These are phyloP conservation scores for Colius striatus DNA, from an alignment of 2,113 vertebrate species.

Conservation along the genomic window DNA sequence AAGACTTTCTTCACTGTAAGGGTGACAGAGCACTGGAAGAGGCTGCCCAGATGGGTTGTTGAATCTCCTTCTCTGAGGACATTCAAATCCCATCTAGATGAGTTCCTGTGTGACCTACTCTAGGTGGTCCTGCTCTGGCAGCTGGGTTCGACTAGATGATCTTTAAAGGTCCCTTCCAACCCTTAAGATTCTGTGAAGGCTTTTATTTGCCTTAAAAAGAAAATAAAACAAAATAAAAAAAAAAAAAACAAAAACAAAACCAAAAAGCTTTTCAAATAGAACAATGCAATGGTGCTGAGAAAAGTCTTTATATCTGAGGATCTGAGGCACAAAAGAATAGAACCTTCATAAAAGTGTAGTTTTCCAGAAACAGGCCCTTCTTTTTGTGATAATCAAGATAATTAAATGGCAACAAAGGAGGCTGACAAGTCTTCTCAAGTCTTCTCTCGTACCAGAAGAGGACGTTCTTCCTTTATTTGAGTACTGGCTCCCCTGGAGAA, in stretches of 20 bases:
- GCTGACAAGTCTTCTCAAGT: not conserved
- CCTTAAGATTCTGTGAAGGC: too few relatives aligned
- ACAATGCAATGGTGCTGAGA: not conserved
- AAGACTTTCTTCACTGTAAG: too few relatives aligned
- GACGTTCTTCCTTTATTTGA: conserved; percentile 21
- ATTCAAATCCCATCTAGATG: too few relatives aligned
- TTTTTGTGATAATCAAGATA: not conserved
- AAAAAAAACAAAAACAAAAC: too few relatives aligned
- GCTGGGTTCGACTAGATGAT: too few relatives aligned
- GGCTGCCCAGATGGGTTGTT: too few relatives aligned
- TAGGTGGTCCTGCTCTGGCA: too few relatives aligned
- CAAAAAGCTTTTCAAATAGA: not conserved
- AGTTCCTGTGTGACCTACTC: too few relatives aligned
- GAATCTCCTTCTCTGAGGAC: too few relatives aligned
- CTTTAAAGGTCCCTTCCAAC: too few relatives aligned
- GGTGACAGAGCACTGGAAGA: too few relatives aligned
- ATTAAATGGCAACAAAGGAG: not conserved
- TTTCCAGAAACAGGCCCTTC: not conserved
- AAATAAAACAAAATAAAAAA: too few relatives aligned
- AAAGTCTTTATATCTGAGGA: not conserved
- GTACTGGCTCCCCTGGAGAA: not conserved
- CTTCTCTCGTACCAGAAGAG: conserved; percentile 42
- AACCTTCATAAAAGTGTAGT: not conserved
- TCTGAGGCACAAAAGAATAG: not conserved
- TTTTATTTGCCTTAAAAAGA: not conserved